Conservation (phyloP, 2,113 vertebrate genomes). For the Tringa solitaria region DNA sequence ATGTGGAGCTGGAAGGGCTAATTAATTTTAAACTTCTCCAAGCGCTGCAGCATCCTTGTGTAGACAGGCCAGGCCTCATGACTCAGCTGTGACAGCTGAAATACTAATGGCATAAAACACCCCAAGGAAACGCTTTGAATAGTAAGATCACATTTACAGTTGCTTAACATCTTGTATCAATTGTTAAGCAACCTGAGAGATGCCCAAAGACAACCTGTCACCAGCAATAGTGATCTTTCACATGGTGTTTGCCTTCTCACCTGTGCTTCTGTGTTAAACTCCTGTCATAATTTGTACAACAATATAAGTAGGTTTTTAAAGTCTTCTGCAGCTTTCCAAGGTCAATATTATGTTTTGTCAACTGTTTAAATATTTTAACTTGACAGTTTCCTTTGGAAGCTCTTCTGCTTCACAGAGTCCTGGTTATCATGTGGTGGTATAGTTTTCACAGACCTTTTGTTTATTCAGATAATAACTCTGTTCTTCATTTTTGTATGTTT, state of each 20-base stretch:
- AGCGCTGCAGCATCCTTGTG: background rate
- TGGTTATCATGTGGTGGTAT: background rate
- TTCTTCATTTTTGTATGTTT: background rate
- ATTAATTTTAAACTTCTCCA: background rate
- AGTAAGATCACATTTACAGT: background rate
- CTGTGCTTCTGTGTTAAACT: background rate
- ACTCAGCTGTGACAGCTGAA: background rate
- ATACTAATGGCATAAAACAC: background rate
- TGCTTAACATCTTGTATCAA: background rate
- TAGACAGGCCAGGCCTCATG: background rate
- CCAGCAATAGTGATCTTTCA: background rate
- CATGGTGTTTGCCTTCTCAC: background rate
- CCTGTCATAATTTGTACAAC: background rate
- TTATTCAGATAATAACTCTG: background rate
- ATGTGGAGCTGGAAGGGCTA: background rate
- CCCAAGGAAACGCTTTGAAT: background rate
- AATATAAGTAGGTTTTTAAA: background rate
- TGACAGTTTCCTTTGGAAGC: background rate
- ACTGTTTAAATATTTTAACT: slow-evolving; percentile 9
- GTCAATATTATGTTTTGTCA: background rate
- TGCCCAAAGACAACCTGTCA: background rate
- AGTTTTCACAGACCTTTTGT: background rate
- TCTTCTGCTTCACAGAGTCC: background rate
- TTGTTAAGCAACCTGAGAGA: background rate
- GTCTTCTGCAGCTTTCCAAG: background rate